phyloP scores from a whole-genome alignment of 1,140 invertebrate species.

The Cyclina sinensis region DNA sequence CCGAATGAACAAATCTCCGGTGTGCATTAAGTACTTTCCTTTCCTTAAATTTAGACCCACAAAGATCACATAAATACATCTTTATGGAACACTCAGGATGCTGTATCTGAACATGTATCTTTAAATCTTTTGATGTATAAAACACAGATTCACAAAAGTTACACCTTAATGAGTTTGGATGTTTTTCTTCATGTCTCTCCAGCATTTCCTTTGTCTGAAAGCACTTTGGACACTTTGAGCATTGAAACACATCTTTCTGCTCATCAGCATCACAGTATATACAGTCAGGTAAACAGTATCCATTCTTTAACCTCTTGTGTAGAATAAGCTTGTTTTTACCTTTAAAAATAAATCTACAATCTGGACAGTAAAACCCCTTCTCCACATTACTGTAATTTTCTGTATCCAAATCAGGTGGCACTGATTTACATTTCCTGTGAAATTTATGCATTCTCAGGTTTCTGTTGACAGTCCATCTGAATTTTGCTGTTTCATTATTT shows the following conservation, averaged over 20 bases:
- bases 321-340: slow-evolving; percentile 38
- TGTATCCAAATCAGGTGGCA: slow-evolving; percentile 33
- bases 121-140: slow-evolving; percentile 33
- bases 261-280: slow-evolving; percentile 65
- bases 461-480: slow-evolving; percentile 43
- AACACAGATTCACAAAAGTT: slow-evolving; percentile 23
- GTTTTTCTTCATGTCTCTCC: slow-evolving; percentile 26
- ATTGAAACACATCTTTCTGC: slow-evolving; percentile 44
- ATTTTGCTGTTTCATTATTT: slow-evolving; percentile 12
- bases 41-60: slow-evolving; percentile 59
- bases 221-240: slow-evolving; percentile 53
- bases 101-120: slow-evolving; percentile 1
- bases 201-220: slow-evolving; percentile 50
- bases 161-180: not conserved
- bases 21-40: slow-evolving; percentile 54
- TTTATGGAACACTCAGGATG: not conserved
- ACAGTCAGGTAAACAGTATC: slow-evolving; percentile 51
- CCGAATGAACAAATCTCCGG: slow-evolving; percentile 62
- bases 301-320: slow-evolving; percentile 50
- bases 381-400: slow-evolving; percentile 43
- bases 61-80: slow-evolving; percentile 61
- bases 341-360: slow-evolving; percentile 59
- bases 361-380: slow-evolving; percentile 51
- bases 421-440: slow-evolving; percentile 45
- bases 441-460: slow-evolving; percentile 56